Percentiles rank a stretch among this genome's conserved stretches.
Conservation (phyloP, 2,888 invertebrate genomes). For the Cryptocephalus primarius region DNA sequence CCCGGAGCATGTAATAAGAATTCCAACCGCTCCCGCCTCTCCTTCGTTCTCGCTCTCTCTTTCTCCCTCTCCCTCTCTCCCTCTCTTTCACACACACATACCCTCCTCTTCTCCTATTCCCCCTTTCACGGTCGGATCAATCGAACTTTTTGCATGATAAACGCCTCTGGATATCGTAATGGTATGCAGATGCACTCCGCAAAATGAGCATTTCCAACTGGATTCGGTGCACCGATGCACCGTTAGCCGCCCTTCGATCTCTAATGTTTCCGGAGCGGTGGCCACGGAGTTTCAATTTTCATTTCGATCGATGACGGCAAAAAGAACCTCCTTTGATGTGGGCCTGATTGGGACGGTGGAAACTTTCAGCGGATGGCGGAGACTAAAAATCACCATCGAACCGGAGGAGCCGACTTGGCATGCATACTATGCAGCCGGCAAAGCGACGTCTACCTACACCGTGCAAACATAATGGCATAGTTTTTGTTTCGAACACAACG, state of each 20-base stretch:
- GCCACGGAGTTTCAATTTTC: background rate
- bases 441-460: too few relatives aligned
- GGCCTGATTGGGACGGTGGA: too few relatives aligned
- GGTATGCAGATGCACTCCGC: conserved; percentile 26
- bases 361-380: too few relatives aligned
- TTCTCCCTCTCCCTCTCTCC: too few relatives aligned
- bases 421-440: too few relatives aligned
- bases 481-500: too few relatives aligned
- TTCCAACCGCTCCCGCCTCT: conserved; percentile 8
- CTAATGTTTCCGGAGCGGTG: conserved; percentile 7
- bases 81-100: too few relatives aligned
- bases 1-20: conserved; percentile 19
- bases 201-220: conserved; percentile 20
- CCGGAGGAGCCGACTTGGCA: too few relatives aligned
- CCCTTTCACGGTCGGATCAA: conserved; percentile 11
- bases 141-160: conserved; percentile 23
- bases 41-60: conserved; percentile 1
- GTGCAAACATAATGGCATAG: too few relatives aligned
- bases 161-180: conserved; percentile 23
- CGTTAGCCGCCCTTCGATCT: conserved; percentile 6
- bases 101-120: too few relatives aligned
- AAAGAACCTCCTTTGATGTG: too few relatives aligned
- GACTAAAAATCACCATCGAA: too few relatives aligned
- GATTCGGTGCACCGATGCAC: conserved; percentile 8
- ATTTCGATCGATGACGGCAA: background rate